Percentiles rank a stretch among this genome's conserved stretches.
phyloP scores from a whole-genome alignment of 2,888 invertebrate species.

The Bruchidius siliquastri region DNA sequence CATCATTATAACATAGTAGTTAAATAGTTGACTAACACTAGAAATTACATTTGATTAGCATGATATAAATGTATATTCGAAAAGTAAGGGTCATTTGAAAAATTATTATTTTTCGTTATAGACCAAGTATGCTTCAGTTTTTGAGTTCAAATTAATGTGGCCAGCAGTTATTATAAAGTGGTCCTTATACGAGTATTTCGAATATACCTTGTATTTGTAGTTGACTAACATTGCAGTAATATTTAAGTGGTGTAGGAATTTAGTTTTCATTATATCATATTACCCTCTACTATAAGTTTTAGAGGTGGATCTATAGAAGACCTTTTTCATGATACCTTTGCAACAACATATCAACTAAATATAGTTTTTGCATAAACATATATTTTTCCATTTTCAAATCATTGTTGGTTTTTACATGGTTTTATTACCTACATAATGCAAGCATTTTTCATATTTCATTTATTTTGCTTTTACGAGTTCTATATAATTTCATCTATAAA shows the following conservation, averaged over 20 bases:
- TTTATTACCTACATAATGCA: too few species aligned
- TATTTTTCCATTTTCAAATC: too few species aligned
- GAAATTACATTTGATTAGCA: not conserved
- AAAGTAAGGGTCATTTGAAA: not conserved
- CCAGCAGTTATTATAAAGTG: too few species aligned
- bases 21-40: not conserved
- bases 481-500: too few species aligned
- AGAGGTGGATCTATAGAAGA: not conserved
- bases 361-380: too few species aligned
- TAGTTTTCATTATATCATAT: not conserved
- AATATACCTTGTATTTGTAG: not conserved
- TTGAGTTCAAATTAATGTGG: too few species aligned
- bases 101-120: not conserved
- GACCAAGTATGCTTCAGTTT: not conserved
- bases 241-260: not conserved
- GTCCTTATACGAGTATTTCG: not conserved
- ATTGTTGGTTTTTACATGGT: too few species aligned
- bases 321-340: not conserved
- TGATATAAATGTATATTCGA: not conserved
- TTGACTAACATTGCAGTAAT: not conserved
- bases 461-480: too few species aligned
- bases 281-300: not conserved
- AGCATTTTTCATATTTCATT: too few species aligned
- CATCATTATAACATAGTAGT: not conserved
- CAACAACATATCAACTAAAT: not conserved